A percentile compares a stretch with the other conserved stretches of the same genome.
These are phyloP conservation scores for Gasterosteus nipponicus DNA, from an alignment of 2,113 vertebrate species.

Conservation along the genomic window DNA sequence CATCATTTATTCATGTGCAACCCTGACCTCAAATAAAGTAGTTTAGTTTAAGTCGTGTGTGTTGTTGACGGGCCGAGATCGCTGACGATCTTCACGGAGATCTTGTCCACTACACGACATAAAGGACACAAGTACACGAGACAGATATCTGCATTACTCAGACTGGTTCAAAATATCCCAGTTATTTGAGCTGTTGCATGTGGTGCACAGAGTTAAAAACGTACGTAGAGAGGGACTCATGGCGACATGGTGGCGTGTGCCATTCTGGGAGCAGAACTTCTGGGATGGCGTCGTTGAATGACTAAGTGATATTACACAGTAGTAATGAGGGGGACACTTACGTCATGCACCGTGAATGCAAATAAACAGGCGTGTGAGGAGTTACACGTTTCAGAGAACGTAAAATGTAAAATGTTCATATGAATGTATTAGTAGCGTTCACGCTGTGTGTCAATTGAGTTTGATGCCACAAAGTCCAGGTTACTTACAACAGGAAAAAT, in stretches of 20 bases:
- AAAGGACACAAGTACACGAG: slow-evolving; percentile 47
- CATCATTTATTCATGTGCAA: neutral
- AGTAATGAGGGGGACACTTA: slow-evolving; percentile 6
- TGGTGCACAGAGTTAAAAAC: slow-evolving; percentile 70
- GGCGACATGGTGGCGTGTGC: slow-evolving; percentile 77
- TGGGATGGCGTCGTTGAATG: slow-evolving; percentile 50
- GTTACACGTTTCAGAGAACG: slow-evolving; percentile 12
- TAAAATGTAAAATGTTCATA: neutral
- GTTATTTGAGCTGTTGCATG: slow-evolving; percentile 77
- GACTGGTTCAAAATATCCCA: slow-evolving; percentile 75
- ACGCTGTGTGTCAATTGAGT: neutral
- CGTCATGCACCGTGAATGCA: slow-evolving; percentile 2
- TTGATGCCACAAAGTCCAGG: neutral
- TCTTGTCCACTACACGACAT: slow-evolving; percentile 19
- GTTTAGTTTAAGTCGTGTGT: neutral
- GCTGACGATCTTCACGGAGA: slow-evolving; percentile 4
- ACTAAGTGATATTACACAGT: slow-evolving; percentile 43
- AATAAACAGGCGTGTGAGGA: neutral
- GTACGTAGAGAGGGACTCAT: slow-evolving; percentile 52
- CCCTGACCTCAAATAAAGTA: neutral
- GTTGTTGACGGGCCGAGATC: neutral
- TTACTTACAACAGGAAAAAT: neutral
- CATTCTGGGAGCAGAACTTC: slow-evolving; percentile 79
- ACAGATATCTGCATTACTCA: slow-evolving; percentile 57
- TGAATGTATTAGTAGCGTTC: neutral